Base-by-base conservation (phyloP, 2,888 invertebrate species). In the Embidobia sp. region DNA sequence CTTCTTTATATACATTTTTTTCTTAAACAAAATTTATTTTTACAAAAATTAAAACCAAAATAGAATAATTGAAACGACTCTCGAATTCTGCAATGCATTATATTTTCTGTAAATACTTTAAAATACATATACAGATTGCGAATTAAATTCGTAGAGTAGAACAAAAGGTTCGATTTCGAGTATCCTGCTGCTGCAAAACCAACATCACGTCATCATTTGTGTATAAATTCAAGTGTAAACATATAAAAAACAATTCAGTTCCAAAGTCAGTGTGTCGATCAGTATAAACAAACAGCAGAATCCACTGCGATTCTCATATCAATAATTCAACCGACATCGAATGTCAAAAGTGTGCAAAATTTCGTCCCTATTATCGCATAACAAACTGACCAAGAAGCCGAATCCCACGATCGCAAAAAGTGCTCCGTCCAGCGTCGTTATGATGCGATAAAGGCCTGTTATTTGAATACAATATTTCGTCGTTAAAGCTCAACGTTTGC, bases 101-200 rank as follows among this genome's bases (percentile, higher is more conserved):
- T 73, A 73, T 73, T 73, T 73, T 57, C 42, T 37, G 55, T 73
- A 53, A 72, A 72, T 72, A 72, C 26, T 55, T 48, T 72, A 35
- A 55, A 73, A 57, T 73, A 64, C 57, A 73, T 73, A 16, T 64
- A 64, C 44, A 64, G 48, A 57, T 64, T 42, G 49, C 53, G 10
- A 73, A 57, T 48, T 16, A 16, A 61, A 44, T 49, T 49, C 6
- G 10, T 26, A 46, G 57, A 46, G 53, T 55, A 55, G 35, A 55
- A 48, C 37, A 51, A 64, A 22, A 37, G 2, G 11, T 27, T 3
- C 26, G 49, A 42, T 22, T 40, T 49, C 42, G 57, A 69, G 49
- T 69, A 69, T 69, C 49, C 69, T 59, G 69, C 48, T 33, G 31
- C 48, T 67, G n/a, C 57, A 29, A 11, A 67, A 48, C 46, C 22